Evolutionary conservation across 1,140 invertebrate genomes (phyloP).

Genomic region (Manduca sexta): DNA sequence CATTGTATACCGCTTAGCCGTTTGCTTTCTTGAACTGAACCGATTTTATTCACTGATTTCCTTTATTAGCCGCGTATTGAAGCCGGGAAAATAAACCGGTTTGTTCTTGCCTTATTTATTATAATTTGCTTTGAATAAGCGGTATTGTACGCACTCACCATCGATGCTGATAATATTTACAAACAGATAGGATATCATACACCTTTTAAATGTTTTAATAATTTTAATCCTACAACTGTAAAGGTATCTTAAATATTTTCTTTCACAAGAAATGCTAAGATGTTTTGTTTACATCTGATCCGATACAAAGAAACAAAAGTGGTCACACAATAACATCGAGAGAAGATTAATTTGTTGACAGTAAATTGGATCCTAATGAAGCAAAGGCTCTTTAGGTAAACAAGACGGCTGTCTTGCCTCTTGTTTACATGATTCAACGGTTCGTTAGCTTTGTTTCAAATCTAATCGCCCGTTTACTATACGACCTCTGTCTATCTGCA

Average conservation of each 20-base stretch:
- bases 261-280: neutral
- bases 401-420: slow-evolving; percentile 66
- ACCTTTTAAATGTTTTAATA: too few species aligned
- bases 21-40: slow-evolving; percentile 52
- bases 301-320: slow-evolving; percentile 7
- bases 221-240: too few species aligned
- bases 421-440: slow-evolving; percentile 69
- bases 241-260: neutral
- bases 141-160: too few species aligned
- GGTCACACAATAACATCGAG: slow-evolving; percentile 34
- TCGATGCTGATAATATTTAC: too few species aligned
- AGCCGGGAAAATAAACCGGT: slow-evolving; percentile 9
- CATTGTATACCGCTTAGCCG: slow-evolving; percentile 54
- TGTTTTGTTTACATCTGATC: neutral
- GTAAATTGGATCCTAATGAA: slow-evolving; percentile 72
- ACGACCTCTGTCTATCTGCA: neutral
- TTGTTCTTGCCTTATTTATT: neutral
- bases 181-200: too few species aligned
- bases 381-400: slow-evolving; percentile 70
- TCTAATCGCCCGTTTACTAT: slow-evolving; percentile 53
- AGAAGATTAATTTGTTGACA: slow-evolving; percentile 68
- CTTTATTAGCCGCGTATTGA: slow-evolving; percentile 57
- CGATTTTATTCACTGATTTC: slow-evolving; percentile 53
- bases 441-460: slow-evolving; percentile 72
- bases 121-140: neutral